Evolutionary conservation across 2,888 invertebrate genomes (phyloP), one percentile per base, ranked within the genome.

Genomic region (Cephus rjabovi): DNA sequence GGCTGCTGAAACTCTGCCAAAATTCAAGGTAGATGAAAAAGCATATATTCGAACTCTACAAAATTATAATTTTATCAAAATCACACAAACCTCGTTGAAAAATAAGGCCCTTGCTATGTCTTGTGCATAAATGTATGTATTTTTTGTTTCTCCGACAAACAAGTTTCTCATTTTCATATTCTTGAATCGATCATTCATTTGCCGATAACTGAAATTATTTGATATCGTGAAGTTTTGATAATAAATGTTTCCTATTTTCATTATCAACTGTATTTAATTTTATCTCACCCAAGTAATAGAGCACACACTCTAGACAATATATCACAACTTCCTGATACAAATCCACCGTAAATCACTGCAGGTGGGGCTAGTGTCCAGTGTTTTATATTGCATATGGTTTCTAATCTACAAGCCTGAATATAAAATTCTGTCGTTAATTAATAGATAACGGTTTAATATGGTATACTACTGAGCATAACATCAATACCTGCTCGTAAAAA

Each of bases 401-500:
- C 87, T n/a, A 90, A 80, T 40, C 73, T 75, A 76, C 79, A 82
- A 37, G 87, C 79, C 83, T 86, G 79, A 71, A 71, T 33, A 33
- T 1, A 33, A 70, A 33, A 71, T 11, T 74, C 31, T 69, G 12
- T 75, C 33, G 3, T 70, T 70, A 31, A 34, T 31, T 69, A 37
- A 23, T 35, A 74, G 4, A 37, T 30, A 74, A 75, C 33, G 31
- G 11, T 40, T 75, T 68, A 40, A 75, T 56, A 35, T 31, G 12
- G 68, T 75, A 34, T 75, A 11, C 40, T 56, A 56, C 23, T 56
- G 1, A 56, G 2, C 23, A 23, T 56, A 23, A 56, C 6, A 69
- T 69, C 11, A 33, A 75, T 83, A 88, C 89, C 77, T 86, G 78
- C 78, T 91, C 90, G 76, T 91, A 91, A 79, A 90, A 90, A 56